Conservation (phyloP, 1,140 invertebrate species). For the Drosophila rufa region DNA sequence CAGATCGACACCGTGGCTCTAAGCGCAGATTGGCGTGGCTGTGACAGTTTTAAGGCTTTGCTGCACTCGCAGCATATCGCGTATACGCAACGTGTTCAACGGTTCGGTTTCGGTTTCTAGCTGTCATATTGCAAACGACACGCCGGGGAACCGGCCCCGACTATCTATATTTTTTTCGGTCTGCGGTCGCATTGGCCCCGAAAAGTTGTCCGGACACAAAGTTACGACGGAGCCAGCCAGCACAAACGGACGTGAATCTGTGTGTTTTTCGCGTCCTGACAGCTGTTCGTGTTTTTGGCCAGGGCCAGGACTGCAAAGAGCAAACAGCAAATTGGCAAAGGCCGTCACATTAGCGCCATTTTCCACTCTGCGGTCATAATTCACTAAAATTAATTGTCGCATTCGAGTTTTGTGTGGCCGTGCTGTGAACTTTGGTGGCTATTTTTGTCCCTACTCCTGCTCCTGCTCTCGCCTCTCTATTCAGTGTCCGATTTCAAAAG, state of each 20-base stretch:
- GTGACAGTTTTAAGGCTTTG: constrained; percentile 35
- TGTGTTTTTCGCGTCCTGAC: constrained; percentile 43
- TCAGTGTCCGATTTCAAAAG: constrained; percentile 21
- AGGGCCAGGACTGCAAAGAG: constrained; percentile 32
- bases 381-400: constrained; percentile 81
- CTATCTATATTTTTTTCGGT: constrained; percentile 21
- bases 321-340: constrained; percentile 53
- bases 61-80: constrained; percentile 59
- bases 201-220: constrained; percentile 49
- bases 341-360: constrained; percentile 74
- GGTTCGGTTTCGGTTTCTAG: constrained; percentile 23
- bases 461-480: not conserved
- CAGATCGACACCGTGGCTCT: constrained; percentile 32
- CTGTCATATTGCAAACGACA: constrained; percentile 73
- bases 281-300: constrained; percentile 70
- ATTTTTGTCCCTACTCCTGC: constrained; percentile 3
- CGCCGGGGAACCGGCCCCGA: constrained; percentile 44
- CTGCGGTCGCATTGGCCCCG: constrained; percentile 54
- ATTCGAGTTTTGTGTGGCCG: constrained; percentile 54
- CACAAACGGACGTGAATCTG: constrained; percentile 5
- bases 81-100: constrained; percentile 50
- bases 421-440: constrained; percentile 28
- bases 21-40: constrained; percentile 50
- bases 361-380: constrained; percentile 76
- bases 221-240: constrained; percentile 16